A percentile compares a stretch with the other conserved stretches of the same genome.
Conservation (phyloP, 2,113 vertebrate species). For the Sminthopsis crassicaudata region DNA sequence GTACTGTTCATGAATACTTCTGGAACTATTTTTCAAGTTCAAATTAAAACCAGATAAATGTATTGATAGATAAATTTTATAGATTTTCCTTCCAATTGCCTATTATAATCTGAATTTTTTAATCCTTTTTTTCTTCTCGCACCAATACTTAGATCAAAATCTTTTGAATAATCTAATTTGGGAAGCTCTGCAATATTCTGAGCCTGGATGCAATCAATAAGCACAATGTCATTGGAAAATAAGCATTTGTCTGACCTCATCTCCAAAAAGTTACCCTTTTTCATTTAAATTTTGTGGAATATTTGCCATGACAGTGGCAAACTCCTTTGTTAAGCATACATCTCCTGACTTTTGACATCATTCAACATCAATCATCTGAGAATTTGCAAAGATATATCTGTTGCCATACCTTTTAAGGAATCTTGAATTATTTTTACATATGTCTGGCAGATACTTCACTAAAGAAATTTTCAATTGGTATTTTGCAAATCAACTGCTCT, state of each 20-base stretch:
- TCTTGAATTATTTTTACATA: neutral
- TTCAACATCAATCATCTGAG: neutral
- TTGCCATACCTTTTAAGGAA: neutral
- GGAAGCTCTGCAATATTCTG: neutral
- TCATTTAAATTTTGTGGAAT: neutral
- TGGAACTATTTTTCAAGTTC: neutral
- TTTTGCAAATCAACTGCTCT: neutral
- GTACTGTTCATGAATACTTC: neutral
- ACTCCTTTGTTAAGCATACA: neutral
- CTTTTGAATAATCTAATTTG: neutral
- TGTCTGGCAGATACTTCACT: neutral
- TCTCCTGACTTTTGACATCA: neutral
- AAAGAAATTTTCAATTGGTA: neutral
- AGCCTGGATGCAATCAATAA: neutral
- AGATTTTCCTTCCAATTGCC: neutral
- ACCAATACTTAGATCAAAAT: neutral
- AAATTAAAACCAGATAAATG: neutral
- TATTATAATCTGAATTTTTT: neutral
- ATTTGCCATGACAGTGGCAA: neutral
- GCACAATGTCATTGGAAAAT: neutral
- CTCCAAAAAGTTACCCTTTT: neutral
- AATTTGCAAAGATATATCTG: neutral
- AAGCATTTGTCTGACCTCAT: neutral
- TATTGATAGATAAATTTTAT: neutral
- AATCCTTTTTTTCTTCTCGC: neutral